These are phyloP conservation scores for Coleophora deauratella DNA, from an alignment of 2,888 invertebrate genomes.

Conservation along the genomic window DNA sequence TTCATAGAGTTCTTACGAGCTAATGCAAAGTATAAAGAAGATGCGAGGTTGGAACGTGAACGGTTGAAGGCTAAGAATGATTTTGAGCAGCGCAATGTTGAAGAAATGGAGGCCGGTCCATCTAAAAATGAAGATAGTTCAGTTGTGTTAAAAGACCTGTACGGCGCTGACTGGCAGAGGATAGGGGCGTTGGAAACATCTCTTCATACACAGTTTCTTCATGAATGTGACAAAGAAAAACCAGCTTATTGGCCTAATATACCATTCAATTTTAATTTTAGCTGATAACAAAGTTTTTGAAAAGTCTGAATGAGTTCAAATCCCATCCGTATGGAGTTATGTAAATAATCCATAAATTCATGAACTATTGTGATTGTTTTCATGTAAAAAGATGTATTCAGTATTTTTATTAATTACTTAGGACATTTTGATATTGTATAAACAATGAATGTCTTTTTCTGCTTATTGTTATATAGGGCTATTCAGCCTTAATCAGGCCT, in stretches of 20 bases:
- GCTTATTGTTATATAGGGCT: no score
- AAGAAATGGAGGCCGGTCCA: constrained; percentile 26
- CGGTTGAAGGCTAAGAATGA: constrained; percentile 26
- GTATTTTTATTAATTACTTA: no score
- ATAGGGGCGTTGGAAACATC: constrained; percentile 84
- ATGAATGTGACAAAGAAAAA: constrained; percentile 73
- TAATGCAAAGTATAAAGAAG: constrained; percentile 71
- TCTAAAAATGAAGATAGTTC: constrained; percentile 31
- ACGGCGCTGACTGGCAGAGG: constrained; percentile 77
- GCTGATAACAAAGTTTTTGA: constrained; percentile 13
- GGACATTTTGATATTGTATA: no score
- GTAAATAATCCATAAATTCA: no score
- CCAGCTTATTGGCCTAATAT: constrained; percentile 83
- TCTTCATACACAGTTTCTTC: constrained; percentile 77
- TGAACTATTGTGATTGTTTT: no score
- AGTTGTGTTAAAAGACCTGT: constrained; percentile 67
- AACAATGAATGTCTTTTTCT: no score
- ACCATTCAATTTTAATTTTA: constrained; percentile 70
- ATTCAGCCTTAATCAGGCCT: no score
- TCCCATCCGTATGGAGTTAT: no score
- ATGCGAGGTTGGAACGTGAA: constrained; percentile 41
- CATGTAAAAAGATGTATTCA: no score
- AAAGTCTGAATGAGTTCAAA: no score
- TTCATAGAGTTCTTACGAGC: constrained; percentile 76
- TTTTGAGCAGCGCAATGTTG: constrained; percentile 20